Evolutionary conservation across 2,113 vertebrate genomes (phyloP).

Genomic region (Mirounga angustirostris): DNA sequence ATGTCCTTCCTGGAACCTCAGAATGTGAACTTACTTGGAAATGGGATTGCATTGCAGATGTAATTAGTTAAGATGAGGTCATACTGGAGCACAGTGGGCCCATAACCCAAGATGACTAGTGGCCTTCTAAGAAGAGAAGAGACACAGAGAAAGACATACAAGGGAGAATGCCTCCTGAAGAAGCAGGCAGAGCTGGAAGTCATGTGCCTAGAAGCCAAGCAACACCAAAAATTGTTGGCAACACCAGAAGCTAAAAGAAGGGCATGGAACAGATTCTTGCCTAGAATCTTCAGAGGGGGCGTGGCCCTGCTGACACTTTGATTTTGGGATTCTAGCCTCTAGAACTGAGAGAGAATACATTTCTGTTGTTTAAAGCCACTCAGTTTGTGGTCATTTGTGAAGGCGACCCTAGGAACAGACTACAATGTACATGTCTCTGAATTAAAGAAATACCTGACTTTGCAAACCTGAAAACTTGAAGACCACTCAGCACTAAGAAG

Average conservation of each 20-base stretch:
- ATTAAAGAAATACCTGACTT: neutral
- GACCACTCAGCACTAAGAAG: neutral
- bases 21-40: neutral
- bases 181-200: neutral
- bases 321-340: neutral
- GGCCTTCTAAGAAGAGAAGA: neutral
- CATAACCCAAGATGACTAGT: neutral
- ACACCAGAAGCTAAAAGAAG: neutral
- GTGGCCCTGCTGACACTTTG: neutral
- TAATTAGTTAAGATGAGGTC: neutral
- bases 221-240: neutral
- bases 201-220: neutral
- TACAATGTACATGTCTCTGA: neutral
- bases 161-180: neutral
- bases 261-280: neutral
- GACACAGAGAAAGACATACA: neutral
- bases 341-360: neutral
- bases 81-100: neutral
- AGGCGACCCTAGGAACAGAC: neutral
- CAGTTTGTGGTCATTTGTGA: neutral
- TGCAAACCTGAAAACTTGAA: neutral
- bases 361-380: neutral
- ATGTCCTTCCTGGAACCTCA: neutral
- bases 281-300: neutral
- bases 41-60: neutral